Percentiles rank a stretch among this genome's conserved stretches.
Evolutionary conservation across 2,888 invertebrate species (phyloP).

Genomic region (Cordilura impudica): DNA sequence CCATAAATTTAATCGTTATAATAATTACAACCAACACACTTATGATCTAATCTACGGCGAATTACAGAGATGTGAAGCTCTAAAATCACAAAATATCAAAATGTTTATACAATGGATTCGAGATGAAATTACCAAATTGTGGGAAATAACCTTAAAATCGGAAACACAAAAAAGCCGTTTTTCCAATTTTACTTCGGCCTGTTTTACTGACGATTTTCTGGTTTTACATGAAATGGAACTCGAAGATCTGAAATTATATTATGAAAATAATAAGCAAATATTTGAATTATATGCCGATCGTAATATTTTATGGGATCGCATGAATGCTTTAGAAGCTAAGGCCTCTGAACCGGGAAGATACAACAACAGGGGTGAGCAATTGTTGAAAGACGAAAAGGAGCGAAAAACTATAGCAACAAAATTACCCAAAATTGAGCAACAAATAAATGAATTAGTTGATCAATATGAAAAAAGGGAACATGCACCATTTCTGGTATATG

Average conservation of each 20-base stretch:
- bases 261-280: too few species aligned
- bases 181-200: too few species aligned
- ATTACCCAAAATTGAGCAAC: too few species aligned
- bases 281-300: too few species aligned
- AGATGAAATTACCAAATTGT: conserved; percentile 84
- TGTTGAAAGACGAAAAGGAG: too few species aligned
- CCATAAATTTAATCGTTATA: conserved; percentile 81
- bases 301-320: too few species aligned
- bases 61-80: conserved; percentile 85
- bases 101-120: conserved; percentile 82
- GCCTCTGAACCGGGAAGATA: conserved; percentile 89
- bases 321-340: too few species aligned
- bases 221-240: conserved; percentile 88
- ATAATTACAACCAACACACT: conserved; percentile 70
- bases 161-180: too few species aligned
- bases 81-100: conserved; percentile 87
- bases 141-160: conserved; percentile 89
- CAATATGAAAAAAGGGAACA: too few species aligned
- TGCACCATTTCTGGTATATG: too few species aligned
- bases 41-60: conserved; percentile 80
- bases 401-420: conserved; percentile 86
- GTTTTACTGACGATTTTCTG: conserved; percentile 82
- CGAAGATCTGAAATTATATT: conserved; percentile 83
- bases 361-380: conserved; percentile 91
- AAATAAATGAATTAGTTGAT: too few species aligned